A percentile compares a stretch with the other conserved stretches of the same genome.
Evolutionary conservation across 1,140 invertebrate species (phyloP).

Genomic region (Drosophila punjabiensis): DNA sequence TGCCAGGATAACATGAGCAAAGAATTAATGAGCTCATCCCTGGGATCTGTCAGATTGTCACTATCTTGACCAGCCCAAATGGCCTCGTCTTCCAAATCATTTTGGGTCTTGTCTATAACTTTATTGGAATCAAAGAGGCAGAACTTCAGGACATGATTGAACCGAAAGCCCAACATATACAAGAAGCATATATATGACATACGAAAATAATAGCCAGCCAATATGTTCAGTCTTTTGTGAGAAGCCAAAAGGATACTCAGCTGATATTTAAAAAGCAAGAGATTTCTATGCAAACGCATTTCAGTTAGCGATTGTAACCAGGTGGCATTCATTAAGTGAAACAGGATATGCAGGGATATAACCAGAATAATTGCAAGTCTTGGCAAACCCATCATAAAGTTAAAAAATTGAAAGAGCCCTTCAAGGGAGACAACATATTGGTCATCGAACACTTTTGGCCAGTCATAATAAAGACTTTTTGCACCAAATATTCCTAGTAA

Average conservation of each 20-base stretch:
- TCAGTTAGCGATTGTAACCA: constrained; percentile 36
- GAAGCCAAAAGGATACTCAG: constrained; percentile 3
- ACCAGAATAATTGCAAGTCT: constrained; percentile 18
- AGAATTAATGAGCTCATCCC: not conserved
- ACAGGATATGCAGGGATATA: constrained; percentile 29
- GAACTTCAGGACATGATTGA: not conserved
- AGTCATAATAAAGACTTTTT: constrained; percentile 14
- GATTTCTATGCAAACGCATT: constrained; percentile 16
- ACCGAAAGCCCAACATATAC: constrained; percentile 13
- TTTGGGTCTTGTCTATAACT: constrained; percentile 23
- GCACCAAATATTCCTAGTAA: constrained; percentile 5
- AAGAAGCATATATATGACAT: constrained; percentile 20
- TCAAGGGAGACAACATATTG: accelerated
- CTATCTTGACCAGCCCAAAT: constrained; percentile 21
- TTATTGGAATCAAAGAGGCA: constrained; percentile 18
- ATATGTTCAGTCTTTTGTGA: constrained; percentile 28
- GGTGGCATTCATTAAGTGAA: constrained; percentile 40
- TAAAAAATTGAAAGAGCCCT: not conserved
- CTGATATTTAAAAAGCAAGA: constrained; percentile 8
- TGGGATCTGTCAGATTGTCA: not conserved
- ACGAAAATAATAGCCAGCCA: constrained; percentile 47
- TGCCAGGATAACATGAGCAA: constrained; percentile 32
- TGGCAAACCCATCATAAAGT: constrained; percentile 20
- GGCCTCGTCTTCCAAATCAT: constrained; percentile 45
- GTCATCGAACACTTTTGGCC: constrained; percentile 1